phyloP scores from a whole-genome alignment of 2,888 invertebrate species.

The Philonicus albiceps region DNA sequence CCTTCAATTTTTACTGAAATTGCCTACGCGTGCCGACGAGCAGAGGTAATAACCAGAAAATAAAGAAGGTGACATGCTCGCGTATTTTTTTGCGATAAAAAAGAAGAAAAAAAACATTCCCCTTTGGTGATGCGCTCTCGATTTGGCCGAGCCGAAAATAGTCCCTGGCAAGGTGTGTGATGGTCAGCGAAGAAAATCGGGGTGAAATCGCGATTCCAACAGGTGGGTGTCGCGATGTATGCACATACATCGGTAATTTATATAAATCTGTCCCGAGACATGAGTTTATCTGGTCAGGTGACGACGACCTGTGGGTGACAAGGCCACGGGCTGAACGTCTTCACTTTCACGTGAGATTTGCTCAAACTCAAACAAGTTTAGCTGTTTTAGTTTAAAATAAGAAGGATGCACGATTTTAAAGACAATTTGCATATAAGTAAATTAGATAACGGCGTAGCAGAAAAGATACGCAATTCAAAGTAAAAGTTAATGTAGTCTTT shows the following conservation, averaged over 20 bases:
- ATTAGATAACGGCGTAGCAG: neutral
- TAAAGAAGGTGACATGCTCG: neutral
- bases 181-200: neutral
- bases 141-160: neutral
- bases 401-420: too few species aligned
- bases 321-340: neutral
- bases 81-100: neutral
- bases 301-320: neutral
- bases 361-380: neutral
- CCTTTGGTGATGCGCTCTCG: neutral
- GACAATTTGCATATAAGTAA: neutral
- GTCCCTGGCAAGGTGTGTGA: neutral
- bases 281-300: neutral
- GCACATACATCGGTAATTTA: neutral
- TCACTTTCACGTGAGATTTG: neutral
- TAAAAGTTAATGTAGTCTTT: too few species aligned
- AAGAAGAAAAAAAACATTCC: neutral
- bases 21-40: neutral
- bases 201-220: neutral
- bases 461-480: too few species aligned
- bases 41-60: neutral
- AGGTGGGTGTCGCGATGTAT: neutral
- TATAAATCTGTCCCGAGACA: neutral
- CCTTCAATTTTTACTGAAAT: neutral
- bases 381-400: neutral